Evolutionary conservation across 2,797 vertebrate species (phyloP).

Genomic region (Emydoidea blandingii): DNA sequence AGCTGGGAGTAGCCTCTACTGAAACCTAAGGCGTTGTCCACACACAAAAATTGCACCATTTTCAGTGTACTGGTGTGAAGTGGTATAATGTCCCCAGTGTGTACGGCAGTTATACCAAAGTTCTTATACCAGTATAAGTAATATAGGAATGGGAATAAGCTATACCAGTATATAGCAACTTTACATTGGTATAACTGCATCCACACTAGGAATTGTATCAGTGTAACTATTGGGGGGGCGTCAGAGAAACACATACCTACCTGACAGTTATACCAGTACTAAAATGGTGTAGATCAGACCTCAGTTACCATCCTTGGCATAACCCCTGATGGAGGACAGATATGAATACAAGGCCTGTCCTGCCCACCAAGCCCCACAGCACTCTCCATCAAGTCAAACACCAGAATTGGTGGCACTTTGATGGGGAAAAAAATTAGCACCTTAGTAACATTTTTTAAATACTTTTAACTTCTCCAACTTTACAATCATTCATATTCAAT

Average conservation of each 20-base stretch:
- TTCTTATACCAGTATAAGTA: not conserved
- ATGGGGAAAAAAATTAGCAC: not conserved
- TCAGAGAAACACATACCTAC: not conserved
- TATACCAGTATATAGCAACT: not conserved
- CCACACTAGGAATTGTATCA: not conserved
- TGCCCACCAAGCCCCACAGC: not conserved
- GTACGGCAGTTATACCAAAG: not conserved
- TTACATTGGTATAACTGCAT: not conserved
- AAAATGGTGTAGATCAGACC: not conserved
- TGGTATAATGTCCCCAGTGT: not conserved
- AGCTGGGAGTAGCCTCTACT: not conserved
- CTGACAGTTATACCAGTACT: not conserved
- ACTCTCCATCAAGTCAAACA: not conserved
- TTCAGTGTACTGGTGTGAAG: not conserved
- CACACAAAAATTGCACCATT: not conserved
- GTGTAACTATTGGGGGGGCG: not conserved
- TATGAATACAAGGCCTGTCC: not conserved
- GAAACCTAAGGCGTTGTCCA: constrained; percentile 23
- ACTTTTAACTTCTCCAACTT: not conserved
- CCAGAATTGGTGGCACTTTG: not conserved
- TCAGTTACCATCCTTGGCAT: not conserved
- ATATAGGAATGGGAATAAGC: constrained; percentile 30
- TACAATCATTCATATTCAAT: not conserved
- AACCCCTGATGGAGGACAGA: not conserved
- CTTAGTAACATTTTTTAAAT: not conserved